Base-by-base conservation (phyloP, 2,797 vertebrate genomes). In the Nannoperca obscura region DNA sequence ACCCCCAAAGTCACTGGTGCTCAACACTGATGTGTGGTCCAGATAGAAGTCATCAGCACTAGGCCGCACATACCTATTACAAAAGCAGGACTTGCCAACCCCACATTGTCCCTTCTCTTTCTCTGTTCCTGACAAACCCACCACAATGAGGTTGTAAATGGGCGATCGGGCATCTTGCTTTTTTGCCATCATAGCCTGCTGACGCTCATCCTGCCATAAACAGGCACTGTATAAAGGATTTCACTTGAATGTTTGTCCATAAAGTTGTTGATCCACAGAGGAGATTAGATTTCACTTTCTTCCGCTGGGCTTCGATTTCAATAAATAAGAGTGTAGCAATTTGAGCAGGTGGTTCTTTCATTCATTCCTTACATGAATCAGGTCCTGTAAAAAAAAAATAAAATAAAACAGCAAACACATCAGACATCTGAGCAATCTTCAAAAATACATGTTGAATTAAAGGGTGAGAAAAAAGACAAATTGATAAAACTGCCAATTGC, bases 1-100 rank as follows among this genome's bases (percentile, higher is more conserved):
- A 17, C 98, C 98, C n/a, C 98, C 98, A 76, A 99, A 99, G 95
- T 99, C 98, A 89, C 98, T 99, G 89, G 98, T 99, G 95, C 98
- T 99, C 78, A 99, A 95, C 46, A 99, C 98, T 2, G 98, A 99
- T 0, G 98, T 99, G 93, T 99, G 98, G 86, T 99, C 98, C 94
- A 99, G 87, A 86, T 99, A 96, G 88, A 99, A 99, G 59, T 99
- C 96, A 30, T 99, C 98, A 0, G 98, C 98, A 36, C 97, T 96
- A 0, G 98, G 97, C 20, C 98, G 96, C 20, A 97, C 98, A 11
- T 96, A 99, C 32, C 98, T 95, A 93, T 99, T 99, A 90, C 97
- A 99, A 14, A 99, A 93, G 91, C 98, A 99, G 4, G 98, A 99
- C 71, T 99, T 99, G 11, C 98, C 98, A 14, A 99, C 88, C 63